These are phyloP conservation scores for Lagria hirta DNA, from an alignment of 2,888 invertebrate species.

Conservation along the genomic window DNA sequence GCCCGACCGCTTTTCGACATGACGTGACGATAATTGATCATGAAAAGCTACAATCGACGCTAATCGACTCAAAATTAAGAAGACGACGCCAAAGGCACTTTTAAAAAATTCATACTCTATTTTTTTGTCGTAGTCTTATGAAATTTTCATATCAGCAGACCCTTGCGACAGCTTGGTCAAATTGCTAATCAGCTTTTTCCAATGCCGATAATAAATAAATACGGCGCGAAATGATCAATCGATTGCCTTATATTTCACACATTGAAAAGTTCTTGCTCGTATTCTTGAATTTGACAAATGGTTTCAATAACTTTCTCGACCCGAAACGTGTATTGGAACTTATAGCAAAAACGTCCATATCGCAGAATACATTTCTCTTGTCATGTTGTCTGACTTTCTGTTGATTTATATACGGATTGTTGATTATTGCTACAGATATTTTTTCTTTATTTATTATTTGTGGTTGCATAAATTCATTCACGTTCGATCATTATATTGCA, in stretches of 20 bases:
- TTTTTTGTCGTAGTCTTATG: slow-evolving; percentile 12
- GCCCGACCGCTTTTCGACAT: slow-evolving; percentile 11
- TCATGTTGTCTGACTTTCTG: slow-evolving; percentile 41
- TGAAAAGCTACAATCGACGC: slow-evolving; percentile 18
- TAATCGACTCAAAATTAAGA: slow-evolving; percentile 23
- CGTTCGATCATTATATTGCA: slow-evolving; percentile 23
- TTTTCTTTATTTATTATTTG: slow-evolving; percentile 37
- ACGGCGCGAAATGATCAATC: slow-evolving; percentile 36
- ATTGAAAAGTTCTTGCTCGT: slow-evolving; percentile 37
- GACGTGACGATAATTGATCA: slow-evolving; percentile 26
- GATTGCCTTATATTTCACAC: slow-evolving; percentile 42
- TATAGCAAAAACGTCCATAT: slow-evolving; percentile 42
- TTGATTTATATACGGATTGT: slow-evolving; percentile 43
- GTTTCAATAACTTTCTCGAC: slow-evolving; percentile 48
- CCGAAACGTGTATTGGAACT: slow-evolving; percentile 45
- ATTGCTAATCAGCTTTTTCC: slow-evolving; percentile 13
- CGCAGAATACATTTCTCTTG: slow-evolving; percentile 47
- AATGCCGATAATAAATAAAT: slow-evolving; percentile 20
- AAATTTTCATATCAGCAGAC: slow-evolving; percentile 21
- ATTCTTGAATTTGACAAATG: slow-evolving; percentile 48
- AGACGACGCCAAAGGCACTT: too few species aligned
- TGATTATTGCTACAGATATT: too few species aligned
- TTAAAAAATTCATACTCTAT: slow-evolving; percentile 1
- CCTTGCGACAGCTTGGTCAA: slow-evolving; percentile 13
- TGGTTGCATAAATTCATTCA: slow-evolving; percentile 3